These are phyloP conservation scores for Ophthalmolycus amberensis DNA, from an alignment of 2,113 vertebrate genomes.

Conservation along the genomic window DNA sequence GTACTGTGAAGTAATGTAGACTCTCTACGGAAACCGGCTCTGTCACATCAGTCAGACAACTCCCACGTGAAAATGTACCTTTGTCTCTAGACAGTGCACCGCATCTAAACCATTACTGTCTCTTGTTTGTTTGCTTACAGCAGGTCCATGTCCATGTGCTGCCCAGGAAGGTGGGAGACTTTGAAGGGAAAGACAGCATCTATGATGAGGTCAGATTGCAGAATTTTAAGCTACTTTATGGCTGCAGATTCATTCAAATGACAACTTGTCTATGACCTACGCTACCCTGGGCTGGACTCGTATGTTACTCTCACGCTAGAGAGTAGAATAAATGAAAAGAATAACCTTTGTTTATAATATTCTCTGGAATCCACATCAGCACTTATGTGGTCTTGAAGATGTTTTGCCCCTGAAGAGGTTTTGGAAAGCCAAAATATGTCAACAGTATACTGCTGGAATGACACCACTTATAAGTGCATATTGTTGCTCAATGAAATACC, in stretches of 20 bases:
- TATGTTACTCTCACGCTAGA: neutral
- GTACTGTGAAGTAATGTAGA: slow-evolving; percentile 66
- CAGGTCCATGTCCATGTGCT: slow-evolving; percentile 92
- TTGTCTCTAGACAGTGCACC: slow-evolving; percentile 25
- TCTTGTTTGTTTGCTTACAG: slow-evolving; percentile 74
- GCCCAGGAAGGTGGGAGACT: slow-evolving; percentile 87
- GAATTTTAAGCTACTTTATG: neutral
- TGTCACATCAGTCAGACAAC: slow-evolving; percentile 48
- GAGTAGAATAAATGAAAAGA: neutral
- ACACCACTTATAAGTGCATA: neutral
- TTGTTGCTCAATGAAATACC: neutral
- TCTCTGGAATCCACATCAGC: neutral
- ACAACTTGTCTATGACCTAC: neutral
- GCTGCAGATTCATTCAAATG: neutral
- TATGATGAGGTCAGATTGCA: slow-evolving; percentile 84
- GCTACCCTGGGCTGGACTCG: neutral
- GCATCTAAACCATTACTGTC: slow-evolving; percentile 1
- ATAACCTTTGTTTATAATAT: neutral
- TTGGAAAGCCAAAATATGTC: neutral
- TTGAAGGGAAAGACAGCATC: slow-evolving; percentile 87
- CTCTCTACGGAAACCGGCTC: slow-evolving; percentile 39
- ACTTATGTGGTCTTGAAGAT: neutral
- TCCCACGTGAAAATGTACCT: slow-evolving; percentile 39
- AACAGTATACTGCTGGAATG: neutral
- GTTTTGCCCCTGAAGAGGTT: neutral